These are phyloP conservation scores for Cryptoprocta ferox DNA, from an alignment of 2,797 vertebrate genomes.

Conservation along the genomic window DNA sequence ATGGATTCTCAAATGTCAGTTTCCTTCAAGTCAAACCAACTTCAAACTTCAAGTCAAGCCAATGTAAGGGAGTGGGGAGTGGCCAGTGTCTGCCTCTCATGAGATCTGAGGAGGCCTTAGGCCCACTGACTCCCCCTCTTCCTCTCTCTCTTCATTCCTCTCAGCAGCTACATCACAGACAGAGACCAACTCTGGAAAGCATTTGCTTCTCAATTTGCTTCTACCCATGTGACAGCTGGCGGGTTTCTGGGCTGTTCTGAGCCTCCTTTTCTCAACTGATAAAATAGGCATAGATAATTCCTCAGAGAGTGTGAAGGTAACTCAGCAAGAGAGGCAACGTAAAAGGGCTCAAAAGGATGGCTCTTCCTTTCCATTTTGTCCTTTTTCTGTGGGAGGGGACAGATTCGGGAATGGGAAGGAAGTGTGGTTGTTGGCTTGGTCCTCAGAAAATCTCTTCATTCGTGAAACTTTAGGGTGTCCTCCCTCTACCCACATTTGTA, in stretches of 20 bases:
- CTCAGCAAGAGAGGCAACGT: fast-evolving
- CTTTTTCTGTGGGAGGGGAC: background rate
- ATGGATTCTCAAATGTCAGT: background rate
- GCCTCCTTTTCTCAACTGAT: background rate
- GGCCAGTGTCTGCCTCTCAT: background rate
- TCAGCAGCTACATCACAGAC: background rate
- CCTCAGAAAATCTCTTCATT: background rate
- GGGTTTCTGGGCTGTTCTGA: background rate
- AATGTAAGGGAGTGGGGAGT: fast-evolving
- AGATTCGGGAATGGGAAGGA: background rate
- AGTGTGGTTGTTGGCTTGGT: background rate
- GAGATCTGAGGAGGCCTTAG: background rate
- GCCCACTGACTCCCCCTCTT: background rate
- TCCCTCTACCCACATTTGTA: background rate
- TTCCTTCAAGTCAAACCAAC: background rate
- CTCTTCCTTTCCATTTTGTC: background rate
- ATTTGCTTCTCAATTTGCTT: background rate
- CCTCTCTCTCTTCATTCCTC: background rate
- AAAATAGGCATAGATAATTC: background rate
- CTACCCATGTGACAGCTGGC: background rate
- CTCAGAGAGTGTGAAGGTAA: background rate
- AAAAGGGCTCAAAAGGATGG: background rate
- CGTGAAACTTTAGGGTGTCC: background rate
- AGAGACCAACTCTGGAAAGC: background rate
- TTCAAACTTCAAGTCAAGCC: background rate